A percentile compares a stretch with the other conserved stretches of the same genome.
Evolutionary conservation across 2,797 vertebrate genomes (phyloP).

Genomic region (Diglossa cyanea): DNA sequence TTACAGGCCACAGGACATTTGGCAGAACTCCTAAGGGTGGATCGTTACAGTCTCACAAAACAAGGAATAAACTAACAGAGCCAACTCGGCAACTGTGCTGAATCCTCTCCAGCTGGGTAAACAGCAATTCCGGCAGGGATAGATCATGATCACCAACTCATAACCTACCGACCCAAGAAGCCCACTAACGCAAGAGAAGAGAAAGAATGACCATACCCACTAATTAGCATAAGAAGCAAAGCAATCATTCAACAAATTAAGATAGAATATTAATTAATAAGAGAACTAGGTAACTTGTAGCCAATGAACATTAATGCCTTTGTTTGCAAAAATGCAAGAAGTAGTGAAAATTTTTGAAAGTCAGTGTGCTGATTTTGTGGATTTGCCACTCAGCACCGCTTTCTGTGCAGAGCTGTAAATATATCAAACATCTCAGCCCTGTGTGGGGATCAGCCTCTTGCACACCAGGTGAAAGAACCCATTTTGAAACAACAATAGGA

Average conservation of each 20-base stretch:
- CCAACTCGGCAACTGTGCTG: background rate
- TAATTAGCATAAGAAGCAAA: background rate
- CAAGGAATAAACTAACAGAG: background rate
- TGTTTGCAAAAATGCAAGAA: background rate
- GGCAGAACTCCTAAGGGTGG: background rate
- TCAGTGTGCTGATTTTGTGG: background rate
- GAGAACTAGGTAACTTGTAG: background rate
- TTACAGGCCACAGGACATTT: background rate
- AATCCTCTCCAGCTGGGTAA: background rate
- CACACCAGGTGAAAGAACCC: background rate
- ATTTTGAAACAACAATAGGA: background rate
- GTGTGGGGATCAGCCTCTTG: background rate
- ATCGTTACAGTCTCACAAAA: rapidly evolving
- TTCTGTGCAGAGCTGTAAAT: background rate
- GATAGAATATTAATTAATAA: background rate
- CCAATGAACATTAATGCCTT: background rate
- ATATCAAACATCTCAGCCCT: background rate
- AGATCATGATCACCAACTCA: rapidly evolving
- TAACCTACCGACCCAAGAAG: rapidly evolving
- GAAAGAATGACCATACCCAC: background rate
- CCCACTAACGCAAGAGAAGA: background rate
- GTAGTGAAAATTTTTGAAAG: background rate
- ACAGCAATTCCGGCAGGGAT: background rate
- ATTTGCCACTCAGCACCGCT: background rate
- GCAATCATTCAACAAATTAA: background rate